phyloP scores from a whole-genome alignment of 1,140 invertebrate species.

The Drosophila parvula region DNA sequence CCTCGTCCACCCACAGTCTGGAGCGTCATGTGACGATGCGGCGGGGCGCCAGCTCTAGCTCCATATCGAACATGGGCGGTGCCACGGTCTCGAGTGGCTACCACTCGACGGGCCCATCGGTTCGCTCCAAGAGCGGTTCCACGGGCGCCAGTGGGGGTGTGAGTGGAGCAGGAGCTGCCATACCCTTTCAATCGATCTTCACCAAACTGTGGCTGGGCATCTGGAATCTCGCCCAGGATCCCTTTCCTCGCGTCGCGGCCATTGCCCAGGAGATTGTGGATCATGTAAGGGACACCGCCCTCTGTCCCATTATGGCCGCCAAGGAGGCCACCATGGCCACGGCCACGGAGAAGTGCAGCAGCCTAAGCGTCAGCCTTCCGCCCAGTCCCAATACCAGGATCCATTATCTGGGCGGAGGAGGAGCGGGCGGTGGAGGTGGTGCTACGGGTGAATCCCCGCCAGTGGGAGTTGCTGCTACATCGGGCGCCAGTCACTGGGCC shows the following conservation, averaged over 20 bases:
- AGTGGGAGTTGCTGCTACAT: conserved; percentile 10
- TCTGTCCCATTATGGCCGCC: conserved; percentile 71
- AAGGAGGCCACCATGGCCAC: conserved; percentile 78
- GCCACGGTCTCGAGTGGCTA: conserved; percentile 6
- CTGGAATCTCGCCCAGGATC: conserved; percentile 91
- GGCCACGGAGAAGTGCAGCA: conserved; percentile 65
- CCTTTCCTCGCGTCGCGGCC: conserved; percentile 90
- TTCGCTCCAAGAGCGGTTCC: conserved; percentile 56
- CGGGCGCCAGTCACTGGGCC: conserved; percentile 50
- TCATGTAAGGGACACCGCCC: conserved; percentile 89
- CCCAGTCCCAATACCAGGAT: conserved; percentile 86
- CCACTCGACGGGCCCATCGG: conserved; percentile 32
- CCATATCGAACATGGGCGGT: conserved; percentile 76
- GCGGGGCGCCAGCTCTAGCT: conserved; percentile 81
- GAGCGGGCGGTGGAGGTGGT: neutral
- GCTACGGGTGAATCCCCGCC: conserved; percentile 23
- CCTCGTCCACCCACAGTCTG: conserved; percentile 69
- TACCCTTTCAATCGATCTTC: conserved; percentile 88
- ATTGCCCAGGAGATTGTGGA: conserved; percentile 90
- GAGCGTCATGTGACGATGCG: conserved; percentile 76
- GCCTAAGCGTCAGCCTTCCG: conserved; percentile 85
- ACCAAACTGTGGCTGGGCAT: conserved; percentile 94
- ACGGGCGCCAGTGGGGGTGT: conserved; percentile 25
- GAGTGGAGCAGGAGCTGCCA: conserved; percentile 32
- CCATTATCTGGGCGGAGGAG: conserved; percentile 60